Conservation (phyloP, 2,888 invertebrate genomes). For the Serrognathus titanus region DNA sequence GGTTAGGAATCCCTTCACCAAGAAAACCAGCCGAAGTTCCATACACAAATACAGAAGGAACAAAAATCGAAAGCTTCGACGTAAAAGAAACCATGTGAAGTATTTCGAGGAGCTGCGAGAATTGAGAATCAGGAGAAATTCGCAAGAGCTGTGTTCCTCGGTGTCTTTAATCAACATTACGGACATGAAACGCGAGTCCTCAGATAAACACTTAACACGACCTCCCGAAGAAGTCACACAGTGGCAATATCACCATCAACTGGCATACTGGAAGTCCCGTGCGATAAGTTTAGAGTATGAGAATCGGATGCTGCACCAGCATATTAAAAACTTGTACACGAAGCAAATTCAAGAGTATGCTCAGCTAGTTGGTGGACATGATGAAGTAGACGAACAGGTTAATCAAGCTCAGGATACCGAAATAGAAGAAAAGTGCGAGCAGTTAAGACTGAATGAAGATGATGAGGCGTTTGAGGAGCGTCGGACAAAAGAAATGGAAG, state of each 20-base stretch:
- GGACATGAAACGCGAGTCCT: constrained; percentile 31
- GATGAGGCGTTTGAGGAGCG: constrained; percentile 39
- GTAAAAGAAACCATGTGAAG: constrained; percentile 19
- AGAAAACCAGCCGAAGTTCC: background rate
- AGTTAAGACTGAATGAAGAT: constrained; percentile 27
- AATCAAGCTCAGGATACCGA: background rate
- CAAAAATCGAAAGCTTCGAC: constrained; percentile 15
- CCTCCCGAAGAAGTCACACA: constrained; percentile 36
- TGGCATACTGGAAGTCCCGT: constrained; percentile 61
- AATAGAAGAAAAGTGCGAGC: background rate
- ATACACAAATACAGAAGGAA: constrained; percentile 16
- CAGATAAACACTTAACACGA: constrained; percentile 1
- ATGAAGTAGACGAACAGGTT: constrained; percentile 4
- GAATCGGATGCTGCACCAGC: constrained; percentile 55
- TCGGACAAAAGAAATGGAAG: constrained; percentile 44
- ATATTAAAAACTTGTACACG: constrained; percentile 46
- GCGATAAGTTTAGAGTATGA: constrained; percentile 58
- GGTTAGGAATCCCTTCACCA: background rate
- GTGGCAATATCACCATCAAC: constrained; percentile 57
- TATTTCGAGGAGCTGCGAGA: constrained; percentile 17
- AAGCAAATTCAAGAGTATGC: constrained; percentile 31
- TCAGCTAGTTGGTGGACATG: constrained; percentile 6
- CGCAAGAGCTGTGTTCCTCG: constrained; percentile 33
- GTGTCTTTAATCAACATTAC: constrained; percentile 35
- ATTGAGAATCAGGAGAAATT: constrained; percentile 23